Conservation (phyloP, 2,797 vertebrate species). For the Myoxocephalus aenaeus region DNA sequence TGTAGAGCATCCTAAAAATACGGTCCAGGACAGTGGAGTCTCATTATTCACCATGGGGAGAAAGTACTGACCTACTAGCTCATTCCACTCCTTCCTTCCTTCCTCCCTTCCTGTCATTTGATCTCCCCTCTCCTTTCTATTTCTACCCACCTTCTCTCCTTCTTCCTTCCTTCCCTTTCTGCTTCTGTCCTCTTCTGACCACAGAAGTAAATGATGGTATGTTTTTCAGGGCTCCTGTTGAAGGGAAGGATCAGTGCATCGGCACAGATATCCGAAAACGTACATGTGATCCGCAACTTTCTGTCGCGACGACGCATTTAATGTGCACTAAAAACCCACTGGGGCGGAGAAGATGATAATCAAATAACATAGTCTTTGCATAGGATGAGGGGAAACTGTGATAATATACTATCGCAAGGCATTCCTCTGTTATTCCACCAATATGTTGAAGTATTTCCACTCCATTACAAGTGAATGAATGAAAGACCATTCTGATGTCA, state of each 20-base stretch:
- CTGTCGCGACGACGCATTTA: not conserved
- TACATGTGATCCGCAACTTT: slow-evolving; percentile 5
- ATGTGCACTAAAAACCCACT: not conserved
- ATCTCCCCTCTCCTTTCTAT: slow-evolving; percentile 18
- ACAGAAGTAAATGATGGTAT: not conserved
- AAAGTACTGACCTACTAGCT: slow-evolving; percentile 72
- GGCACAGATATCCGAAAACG: slow-evolving; percentile 5
- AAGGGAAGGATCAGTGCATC: slow-evolving; percentile 13
- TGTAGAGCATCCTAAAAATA: slow-evolving; percentile 83
- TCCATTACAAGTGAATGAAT: slow-evolving; percentile 28
- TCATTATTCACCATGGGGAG: slow-evolving; percentile 79
- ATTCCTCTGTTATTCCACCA: slow-evolving; percentile 40
- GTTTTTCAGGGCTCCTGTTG: slow-evolving; percentile 31
- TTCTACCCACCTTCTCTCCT: slow-evolving; percentile 7
- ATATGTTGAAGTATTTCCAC: slow-evolving; percentile 23
- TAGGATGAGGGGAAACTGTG: slow-evolving; percentile 51
- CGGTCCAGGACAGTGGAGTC: slow-evolving; percentile 69
- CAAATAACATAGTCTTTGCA: slow-evolving; percentile 46
- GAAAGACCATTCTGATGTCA: slow-evolving; percentile 38
- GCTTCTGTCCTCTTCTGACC: slow-evolving; percentile 12
- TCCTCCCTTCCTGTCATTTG: slow-evolving; percentile 20
- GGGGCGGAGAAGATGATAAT: slow-evolving; percentile 7
- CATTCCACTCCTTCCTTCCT: slow-evolving; percentile 33
- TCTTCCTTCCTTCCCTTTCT: not conserved
- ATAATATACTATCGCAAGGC: slow-evolving; percentile 38